Conservation (phyloP, 2,888 invertebrate genomes). For the Tenthredo amoena region DNA sequence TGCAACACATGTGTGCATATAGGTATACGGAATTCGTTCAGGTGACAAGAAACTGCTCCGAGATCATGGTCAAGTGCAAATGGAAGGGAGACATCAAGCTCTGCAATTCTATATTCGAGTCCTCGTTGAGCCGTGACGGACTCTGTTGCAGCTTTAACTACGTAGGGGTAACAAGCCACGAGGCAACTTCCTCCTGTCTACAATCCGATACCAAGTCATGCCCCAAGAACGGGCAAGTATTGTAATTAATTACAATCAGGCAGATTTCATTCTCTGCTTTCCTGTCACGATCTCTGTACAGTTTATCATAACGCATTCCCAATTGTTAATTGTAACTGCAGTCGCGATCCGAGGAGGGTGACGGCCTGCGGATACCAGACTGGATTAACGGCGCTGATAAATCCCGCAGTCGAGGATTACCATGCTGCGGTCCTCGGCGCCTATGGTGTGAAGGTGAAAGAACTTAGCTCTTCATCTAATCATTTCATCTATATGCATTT, state of each 20-base stretch:
- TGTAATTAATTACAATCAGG: not conserved
- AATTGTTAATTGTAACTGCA: not conserved
- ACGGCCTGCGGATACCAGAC: conserved; percentile 86
- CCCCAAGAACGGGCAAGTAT: not conserved
- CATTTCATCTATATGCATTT: not conserved
- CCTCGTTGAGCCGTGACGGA: conserved; percentile 79
- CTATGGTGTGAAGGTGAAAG: conserved; percentile 81
- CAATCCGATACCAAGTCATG: not conserved
- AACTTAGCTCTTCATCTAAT: not conserved
- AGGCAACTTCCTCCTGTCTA: not conserved
- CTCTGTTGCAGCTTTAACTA: conserved; percentile 85
- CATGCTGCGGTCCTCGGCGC: conserved; percentile 82
- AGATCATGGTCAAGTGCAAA: conserved; percentile 80
- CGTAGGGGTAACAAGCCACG: conserved; percentile 63
- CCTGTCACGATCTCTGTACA: not conserved
- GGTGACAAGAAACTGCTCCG: conserved; percentile 80
- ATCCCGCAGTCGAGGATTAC: conserved; percentile 82
- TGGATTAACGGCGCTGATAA: conserved; percentile 82
- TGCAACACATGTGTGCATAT: not conserved
- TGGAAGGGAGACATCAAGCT: conserved; percentile 81
- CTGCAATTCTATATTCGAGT: conserved; percentile 80
- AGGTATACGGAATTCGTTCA: conserved; percentile 63
- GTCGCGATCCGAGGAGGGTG: conserved; percentile 80
- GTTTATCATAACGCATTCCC: not conserved
- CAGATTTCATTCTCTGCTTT: not conserved